Percentiles rank a stretch among this genome's conserved stretches.
phyloP scores from a whole-genome alignment of 2,113 vertebrate species.

The Miniopterus natalensis region DNA sequence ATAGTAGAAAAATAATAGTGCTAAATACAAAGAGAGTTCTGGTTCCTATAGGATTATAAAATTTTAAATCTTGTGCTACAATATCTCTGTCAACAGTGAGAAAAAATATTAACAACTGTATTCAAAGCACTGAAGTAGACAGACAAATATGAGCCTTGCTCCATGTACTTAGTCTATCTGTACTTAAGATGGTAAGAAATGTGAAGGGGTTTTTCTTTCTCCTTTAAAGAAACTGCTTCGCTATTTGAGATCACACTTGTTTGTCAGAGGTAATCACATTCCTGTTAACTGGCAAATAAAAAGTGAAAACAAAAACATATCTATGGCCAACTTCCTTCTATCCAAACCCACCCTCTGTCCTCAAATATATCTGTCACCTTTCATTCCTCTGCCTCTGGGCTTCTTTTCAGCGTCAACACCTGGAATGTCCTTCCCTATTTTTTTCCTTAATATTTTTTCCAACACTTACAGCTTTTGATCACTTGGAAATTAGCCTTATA shows the following conservation, averaged over 20 bases:
- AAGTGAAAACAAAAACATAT: not conserved
- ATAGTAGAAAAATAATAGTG: not conserved
- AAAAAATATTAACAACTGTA: not conserved
- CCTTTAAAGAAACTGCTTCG: not conserved
- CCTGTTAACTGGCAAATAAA: not conserved
- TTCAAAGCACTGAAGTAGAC: not conserved
- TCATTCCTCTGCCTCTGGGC: not conserved
- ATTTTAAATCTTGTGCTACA: not conserved
- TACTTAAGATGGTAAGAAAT: not conserved
- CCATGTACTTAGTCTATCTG: not conserved
- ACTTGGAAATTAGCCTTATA: not conserved
- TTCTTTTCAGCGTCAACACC: not conserved
- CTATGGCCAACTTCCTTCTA: not conserved
- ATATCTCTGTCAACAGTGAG: not conserved
- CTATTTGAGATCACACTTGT: not conserved
- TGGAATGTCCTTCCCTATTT: too few species aligned
- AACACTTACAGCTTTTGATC: not conserved
- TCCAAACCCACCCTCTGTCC: not conserved
- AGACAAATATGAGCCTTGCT: not conserved
- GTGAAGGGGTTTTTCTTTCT: not conserved
- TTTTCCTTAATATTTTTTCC: not conserved
- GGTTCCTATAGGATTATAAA: not conserved
- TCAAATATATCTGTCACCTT: not conserved
- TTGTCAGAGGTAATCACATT: not conserved
- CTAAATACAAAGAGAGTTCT: not conserved